These are phyloP conservation scores for Dipodomys spectabilis DNA, from an alignment of 2,113 vertebrate genomes.

Conservation along the genomic window DNA sequence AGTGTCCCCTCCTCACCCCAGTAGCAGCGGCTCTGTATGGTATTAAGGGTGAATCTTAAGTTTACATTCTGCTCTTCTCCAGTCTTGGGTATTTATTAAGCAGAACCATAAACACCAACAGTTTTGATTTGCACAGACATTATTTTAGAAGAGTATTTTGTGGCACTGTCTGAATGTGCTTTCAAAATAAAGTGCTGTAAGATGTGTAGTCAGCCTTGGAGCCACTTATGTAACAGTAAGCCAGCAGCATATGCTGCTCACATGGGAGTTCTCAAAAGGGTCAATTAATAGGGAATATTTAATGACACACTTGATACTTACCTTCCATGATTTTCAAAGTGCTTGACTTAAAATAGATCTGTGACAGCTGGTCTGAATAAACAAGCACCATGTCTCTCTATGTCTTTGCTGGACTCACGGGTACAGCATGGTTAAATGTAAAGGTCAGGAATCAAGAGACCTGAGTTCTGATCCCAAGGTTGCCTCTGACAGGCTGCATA, in stretches of 20 bases:
- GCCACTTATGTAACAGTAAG: slow-evolving; percentile 85
- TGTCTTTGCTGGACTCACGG: neutral
- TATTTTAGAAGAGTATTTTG: slow-evolving; percentile 69
- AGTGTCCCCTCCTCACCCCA: too few relatives aligned
- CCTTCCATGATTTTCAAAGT: slow-evolving; percentile 77
- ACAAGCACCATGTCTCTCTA: neutral
- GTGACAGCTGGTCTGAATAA: slow-evolving; percentile 76
- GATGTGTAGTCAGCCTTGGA: slow-evolving; percentile 67
- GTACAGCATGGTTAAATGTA: neutral
- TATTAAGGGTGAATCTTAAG: neutral
- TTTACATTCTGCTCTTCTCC: slow-evolving; percentile 21
- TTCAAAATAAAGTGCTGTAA: slow-evolving; percentile 80
- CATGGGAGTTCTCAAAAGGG: slow-evolving; percentile 75
- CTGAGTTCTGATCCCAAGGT: neutral
- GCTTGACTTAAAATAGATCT: slow-evolving; percentile 74
- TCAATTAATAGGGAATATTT: slow-evolving; percentile 82
- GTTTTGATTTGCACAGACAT: slow-evolving; percentile 49
- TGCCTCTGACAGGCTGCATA: neutral
- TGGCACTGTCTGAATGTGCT: slow-evolving; percentile 69
- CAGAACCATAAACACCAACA: slow-evolving; percentile 57
- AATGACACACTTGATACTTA: slow-evolving; percentile 78
- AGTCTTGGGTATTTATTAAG: slow-evolving; percentile 46
- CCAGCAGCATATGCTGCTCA: slow-evolving; percentile 66
- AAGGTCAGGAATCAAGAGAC: slow-evolving; percentile 11
- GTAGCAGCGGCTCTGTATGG: neutral